These are phyloP conservation scores for Cecropterus lyciades DNA, from an alignment of 1,140 invertebrate species.

Conservation along the genomic window DNA sequence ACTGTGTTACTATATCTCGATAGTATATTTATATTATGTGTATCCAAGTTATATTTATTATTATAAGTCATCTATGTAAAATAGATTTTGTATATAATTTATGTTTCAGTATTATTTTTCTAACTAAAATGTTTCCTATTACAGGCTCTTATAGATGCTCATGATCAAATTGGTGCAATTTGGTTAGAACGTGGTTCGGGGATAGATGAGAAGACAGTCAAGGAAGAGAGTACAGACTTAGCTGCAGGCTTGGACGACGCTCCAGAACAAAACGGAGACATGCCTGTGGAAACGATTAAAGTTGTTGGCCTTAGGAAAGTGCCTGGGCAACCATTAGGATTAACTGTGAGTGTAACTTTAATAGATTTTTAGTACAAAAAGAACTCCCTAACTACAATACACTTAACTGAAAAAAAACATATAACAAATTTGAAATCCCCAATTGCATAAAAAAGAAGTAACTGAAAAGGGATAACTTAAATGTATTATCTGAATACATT, in stretches of 20 bases:
- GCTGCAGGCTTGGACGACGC: constrained; percentile 66
- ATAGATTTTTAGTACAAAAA: no score
- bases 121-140: constrained; percentile 33
- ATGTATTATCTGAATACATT: no score
- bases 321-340: constrained; percentile 94
- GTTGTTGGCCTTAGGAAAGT: constrained; percentile 95
- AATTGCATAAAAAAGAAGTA: no score
- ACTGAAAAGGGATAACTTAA: no score
- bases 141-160: constrained; percentile 85
- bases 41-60: no score
- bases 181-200: constrained; percentile 84
- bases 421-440: no score
- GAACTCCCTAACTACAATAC: no score
- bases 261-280: constrained; percentile 84
- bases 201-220: constrained; percentile 62
- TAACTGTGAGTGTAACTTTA: constrained; percentile 86
- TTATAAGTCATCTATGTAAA: no score
- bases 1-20: no score
- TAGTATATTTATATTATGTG: no score
- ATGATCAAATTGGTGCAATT: constrained; percentile 85
- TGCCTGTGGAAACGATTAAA: constrained; percentile 91
- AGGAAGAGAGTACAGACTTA: constrained; percentile 54
- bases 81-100: no score
- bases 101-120: background rate
- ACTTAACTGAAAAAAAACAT: no score